Evolutionary conservation across 2,797 vertebrate species (phyloP), one percentile per base, ranked within the genome.

Genomic region (Darevskia nairensis): DNA sequence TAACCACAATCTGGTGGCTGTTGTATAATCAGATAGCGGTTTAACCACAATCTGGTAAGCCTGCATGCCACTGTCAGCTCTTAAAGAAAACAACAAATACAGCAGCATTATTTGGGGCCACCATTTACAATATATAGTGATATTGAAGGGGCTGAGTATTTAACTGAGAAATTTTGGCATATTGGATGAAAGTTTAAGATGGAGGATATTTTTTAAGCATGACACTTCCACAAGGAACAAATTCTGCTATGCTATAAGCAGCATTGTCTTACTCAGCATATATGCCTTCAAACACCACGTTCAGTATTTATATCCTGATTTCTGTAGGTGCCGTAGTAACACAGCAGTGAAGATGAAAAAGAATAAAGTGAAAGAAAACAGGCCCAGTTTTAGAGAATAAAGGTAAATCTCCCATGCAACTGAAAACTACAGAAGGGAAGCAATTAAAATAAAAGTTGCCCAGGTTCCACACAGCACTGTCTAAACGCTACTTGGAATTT

Each of bases 341-440:
- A 59, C 32, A 75, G 55, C 17, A 75, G 78, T 29, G 55, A 80
- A 84, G 92, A 89, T 87, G 35, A 25, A n/a, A 90, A 41, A 81
- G 39, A 87, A 59, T 10, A 39, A 71, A 61, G 19, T 17, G 19
- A 78, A 84, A 87, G 71, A 66, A 50, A 39, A 69, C 23, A 59
- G 4, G 8, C 8, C 15, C 68, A n/a, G 44, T 44, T 41, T 81
- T 8, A 86, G 39, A 35, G 46, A 88, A 80, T 59, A 59, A 88
- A 50, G 25, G 11, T 55, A 87, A 82, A 71, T 41, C 35, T 82
- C 64, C 3, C 17, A 44, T 68, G 75, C 66, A 72, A 55, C 21
- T 23, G 50, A 39, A 55, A 79, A 76, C 74, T 35, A 84, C 9
- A 61, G 6, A 84, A 66, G 9, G 55, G 55, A 85, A 85, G 13